A percentile compares a stretch with the other conserved stretches of the same genome.
Conservation (phyloP, 2,113 vertebrate species). For the Pogona vitticeps region DNA sequence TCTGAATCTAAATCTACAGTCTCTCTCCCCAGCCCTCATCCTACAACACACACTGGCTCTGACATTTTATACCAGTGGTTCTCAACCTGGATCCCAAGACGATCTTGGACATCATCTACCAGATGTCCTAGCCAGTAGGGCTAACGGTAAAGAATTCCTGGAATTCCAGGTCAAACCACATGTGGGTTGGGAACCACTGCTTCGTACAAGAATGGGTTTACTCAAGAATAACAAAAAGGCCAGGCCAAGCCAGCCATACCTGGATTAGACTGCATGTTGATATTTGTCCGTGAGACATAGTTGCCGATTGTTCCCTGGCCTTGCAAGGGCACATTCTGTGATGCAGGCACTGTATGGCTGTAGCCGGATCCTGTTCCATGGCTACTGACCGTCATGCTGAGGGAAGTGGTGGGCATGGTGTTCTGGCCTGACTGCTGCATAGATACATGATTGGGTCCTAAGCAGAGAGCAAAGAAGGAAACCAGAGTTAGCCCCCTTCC, state of each 20-base stretch:
- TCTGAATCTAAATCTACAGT: background rate
- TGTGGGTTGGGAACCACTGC: no score
- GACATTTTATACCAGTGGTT: background rate
- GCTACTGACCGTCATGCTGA: conserved; percentile 86
- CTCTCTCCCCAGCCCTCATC: background rate
- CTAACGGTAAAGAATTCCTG: background rate
- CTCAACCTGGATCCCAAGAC: no score
- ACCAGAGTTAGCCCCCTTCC: background rate
- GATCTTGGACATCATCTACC: no score
- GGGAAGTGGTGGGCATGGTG: conserved; percentile 85
- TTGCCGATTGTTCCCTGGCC: conserved; percentile 85
- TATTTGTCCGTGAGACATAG: conserved; percentile 89
- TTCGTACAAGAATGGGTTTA: no score
- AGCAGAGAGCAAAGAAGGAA: conserved; percentile 29
- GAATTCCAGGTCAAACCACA: no score
- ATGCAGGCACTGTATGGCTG: conserved; percentile 84
- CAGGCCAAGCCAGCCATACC: conserved; percentile 74
- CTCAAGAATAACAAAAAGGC: conserved; percentile 10
- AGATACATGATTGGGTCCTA: conserved; percentile 87
- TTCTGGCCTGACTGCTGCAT: conserved; percentile 90
- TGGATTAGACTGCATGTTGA: conserved; percentile 93
- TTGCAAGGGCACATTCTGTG: conserved; percentile 88
- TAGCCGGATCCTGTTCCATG: conserved; percentile 86
- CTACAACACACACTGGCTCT: no score
- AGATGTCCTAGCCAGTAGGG: background rate